Base-by-base conservation (phyloP, 2,888 invertebrate species). In the Luperina nickerlii region DNA sequence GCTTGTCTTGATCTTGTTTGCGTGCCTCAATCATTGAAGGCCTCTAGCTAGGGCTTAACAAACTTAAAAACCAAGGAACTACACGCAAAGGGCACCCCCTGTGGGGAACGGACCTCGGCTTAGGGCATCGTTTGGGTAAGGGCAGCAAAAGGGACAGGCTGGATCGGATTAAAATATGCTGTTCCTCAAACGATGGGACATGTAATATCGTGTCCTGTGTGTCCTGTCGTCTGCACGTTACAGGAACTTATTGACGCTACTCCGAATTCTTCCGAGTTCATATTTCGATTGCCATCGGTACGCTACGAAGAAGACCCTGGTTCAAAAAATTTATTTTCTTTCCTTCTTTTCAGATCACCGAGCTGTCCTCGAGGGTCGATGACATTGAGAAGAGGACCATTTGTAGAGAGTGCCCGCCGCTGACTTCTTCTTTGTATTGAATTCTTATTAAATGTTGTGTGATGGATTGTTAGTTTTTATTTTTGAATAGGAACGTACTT, bases 381-480 rank as follows among this genome's bases (percentile, higher is more conserved):
- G 94, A 93, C 63, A 94, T 96, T 0, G 96, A 96, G 87, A 96
- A 95, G 90, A 93, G 90, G 70, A 89, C 94, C 0, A 94, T 95
- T 11, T 91, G 86, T 69, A 95, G 93, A 69, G 96, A 96, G 68
- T 93, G 94, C 27, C 93, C 94, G 0, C 95, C 95, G 0, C n/a
- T 95, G 0, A 90, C 93, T 0, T 94, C 95, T 0, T 94, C 95
- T 54, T 51, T 91, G 81, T 90, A 90, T 87, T 90, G 82, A 90
- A 8, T 63, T 15, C 8, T 27, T 20, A 84, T 68, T 87, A 87
- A 87, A 76, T 57, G 38, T 62, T 68, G 8, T 73, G 20, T 48
- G 1, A 27, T 67, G 60, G 6, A 9, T 27, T 1, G 38, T 67
- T 66, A 27, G n/a, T 65, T 85, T 79, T 68, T 3, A 51, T 69